These are phyloP conservation scores for Heliangelus exortis DNA, from an alignment of 2,797 vertebrate genomes.

Conservation along the genomic window DNA sequence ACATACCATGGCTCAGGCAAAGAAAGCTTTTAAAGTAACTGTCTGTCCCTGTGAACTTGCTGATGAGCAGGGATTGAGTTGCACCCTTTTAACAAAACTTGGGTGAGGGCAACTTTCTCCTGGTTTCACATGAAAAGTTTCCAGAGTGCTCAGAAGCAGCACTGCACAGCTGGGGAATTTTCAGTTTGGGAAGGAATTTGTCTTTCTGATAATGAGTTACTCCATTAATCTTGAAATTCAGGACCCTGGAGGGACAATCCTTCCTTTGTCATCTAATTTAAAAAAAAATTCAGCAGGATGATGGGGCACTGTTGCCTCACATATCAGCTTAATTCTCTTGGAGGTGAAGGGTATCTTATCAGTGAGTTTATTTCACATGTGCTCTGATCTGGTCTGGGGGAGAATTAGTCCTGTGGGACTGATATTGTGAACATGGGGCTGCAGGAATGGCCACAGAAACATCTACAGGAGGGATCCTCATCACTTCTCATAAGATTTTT, in stretches of 20 bases:
- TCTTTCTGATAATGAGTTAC: background rate
- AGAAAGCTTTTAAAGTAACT: background rate
- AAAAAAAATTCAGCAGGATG: background rate
- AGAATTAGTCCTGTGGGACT: background rate
- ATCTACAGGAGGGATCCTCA: background rate
- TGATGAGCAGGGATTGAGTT: background rate
- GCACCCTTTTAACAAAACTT: background rate
- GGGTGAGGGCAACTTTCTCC: background rate
- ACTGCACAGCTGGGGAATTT: background rate
- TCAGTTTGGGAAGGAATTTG: background rate
- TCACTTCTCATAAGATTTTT: background rate
- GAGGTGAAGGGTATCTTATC: background rate
- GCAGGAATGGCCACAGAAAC: background rate
- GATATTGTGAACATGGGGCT: background rate
- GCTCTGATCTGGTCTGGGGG: background rate
- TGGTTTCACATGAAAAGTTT: background rate
- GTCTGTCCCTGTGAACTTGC: background rate
- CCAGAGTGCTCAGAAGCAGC: background rate
- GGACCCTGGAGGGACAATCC: background rate
- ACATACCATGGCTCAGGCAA: background rate
- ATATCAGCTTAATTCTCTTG: background rate
- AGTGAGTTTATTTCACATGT: background rate
- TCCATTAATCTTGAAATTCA: background rate
- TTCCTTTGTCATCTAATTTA: background rate
- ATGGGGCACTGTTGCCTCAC: rapidly evolving